Conservation (phyloP, 1,140 invertebrate genomes). For the Anthonomus grandis region DNA sequence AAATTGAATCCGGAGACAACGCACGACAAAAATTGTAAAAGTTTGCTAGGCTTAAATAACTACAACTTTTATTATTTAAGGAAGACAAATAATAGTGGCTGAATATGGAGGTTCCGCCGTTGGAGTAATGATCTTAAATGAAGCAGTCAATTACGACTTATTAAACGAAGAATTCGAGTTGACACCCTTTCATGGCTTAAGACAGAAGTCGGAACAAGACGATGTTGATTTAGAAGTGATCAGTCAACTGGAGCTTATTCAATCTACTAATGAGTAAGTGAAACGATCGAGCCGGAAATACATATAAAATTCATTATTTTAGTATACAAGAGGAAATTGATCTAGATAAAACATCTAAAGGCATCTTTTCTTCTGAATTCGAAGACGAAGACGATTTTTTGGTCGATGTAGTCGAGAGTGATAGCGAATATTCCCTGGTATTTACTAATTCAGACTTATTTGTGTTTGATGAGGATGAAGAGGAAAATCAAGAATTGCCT, state of each 20-base stretch:
- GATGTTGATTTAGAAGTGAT: constrained; percentile 12
- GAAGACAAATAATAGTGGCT: constrained; percentile 47
- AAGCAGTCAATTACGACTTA: constrained; percentile 45
- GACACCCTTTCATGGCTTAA: constrained; percentile 60
- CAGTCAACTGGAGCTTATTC: constrained; percentile 14
- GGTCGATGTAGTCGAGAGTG: constrained; percentile 6
- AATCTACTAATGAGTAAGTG: no score
- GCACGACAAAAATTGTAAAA: background rate
- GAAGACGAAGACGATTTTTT: constrained; percentile 13
- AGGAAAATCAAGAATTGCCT: background rate
- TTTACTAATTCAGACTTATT: constrained; percentile 21
- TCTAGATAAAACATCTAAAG: constrained; percentile 4
- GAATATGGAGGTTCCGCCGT: constrained; percentile 54
- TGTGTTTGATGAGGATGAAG: constrained; percentile 19
- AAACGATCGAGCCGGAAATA: no score
- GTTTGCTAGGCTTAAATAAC: background rate
- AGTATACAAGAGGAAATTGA: background rate
- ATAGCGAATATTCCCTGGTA: constrained; percentile 18
- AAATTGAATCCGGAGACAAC: background rate
- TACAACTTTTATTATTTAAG: constrained; percentile 5
- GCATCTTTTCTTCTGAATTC: background rate
- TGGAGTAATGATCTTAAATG: constrained; percentile 62
- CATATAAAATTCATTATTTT: no score
- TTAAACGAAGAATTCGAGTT: constrained; percentile 67
- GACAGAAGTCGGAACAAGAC: constrained; percentile 44